These are phyloP conservation scores for Camelus bactrianus DNA, from an alignment of 2,113 vertebrate genomes.

Conservation along the genomic window DNA sequence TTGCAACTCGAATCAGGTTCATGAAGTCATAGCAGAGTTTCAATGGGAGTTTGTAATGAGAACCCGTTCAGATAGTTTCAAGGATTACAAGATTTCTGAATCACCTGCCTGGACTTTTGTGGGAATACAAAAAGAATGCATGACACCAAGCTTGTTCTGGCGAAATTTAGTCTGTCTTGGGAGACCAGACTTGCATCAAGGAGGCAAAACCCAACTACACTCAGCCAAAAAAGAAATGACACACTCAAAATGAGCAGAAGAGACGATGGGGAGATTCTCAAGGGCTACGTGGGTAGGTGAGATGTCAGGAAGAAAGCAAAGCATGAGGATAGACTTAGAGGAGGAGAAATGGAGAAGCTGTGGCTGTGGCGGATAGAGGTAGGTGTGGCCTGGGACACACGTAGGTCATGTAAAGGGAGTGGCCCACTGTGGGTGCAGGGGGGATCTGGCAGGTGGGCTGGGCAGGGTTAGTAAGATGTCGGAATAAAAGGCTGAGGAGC, in stretches of 20 bases:
- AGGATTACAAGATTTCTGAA: background rate
- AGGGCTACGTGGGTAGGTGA: background rate
- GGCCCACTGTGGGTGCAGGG: background rate
- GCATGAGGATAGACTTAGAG: background rate
- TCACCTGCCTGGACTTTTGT: background rate
- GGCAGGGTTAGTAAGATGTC: background rate
- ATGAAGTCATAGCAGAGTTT: background rate
- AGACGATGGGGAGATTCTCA: background rate
- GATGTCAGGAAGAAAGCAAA: background rate
- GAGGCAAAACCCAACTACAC: background rate
- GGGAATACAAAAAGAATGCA: background rate
- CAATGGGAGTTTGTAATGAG: background rate
- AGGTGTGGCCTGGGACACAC: background rate
- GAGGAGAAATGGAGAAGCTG: background rate
- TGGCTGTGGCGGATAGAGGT: background rate
- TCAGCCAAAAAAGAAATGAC: background rate
- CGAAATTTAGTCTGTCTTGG: background rate
- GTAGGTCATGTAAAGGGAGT: background rate
- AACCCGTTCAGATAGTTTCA: background rate
- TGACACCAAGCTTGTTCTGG: background rate
- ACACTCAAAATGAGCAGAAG: background rate
- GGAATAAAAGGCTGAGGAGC: background rate
- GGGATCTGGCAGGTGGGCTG: background rate
- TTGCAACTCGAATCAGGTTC: background rate
- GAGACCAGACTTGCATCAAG: background rate